phyloP scores from a whole-genome alignment of 2,888 invertebrate species.

The Caradrina kadenii region DNA sequence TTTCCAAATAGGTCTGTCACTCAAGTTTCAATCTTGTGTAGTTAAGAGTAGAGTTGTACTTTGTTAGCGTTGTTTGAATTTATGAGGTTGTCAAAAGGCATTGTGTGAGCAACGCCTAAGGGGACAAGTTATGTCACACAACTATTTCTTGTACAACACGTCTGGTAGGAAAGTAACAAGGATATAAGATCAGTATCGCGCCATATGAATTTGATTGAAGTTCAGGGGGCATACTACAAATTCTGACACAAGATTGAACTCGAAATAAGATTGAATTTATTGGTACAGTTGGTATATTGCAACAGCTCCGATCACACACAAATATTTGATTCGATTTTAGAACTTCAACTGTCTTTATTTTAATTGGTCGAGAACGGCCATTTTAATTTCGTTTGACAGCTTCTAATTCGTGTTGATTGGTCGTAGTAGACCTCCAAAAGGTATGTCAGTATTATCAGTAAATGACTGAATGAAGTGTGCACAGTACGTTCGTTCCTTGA shows the following conservation, averaged over 20 bases:
- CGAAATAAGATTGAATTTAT: constrained; percentile 53
- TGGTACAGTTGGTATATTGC: constrained; percentile 23
- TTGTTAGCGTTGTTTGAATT: constrained; percentile 46
- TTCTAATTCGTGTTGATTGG: constrained; percentile 24
- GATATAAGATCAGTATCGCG: constrained; percentile 86
- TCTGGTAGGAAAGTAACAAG: constrained; percentile 85
- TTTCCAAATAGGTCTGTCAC: constrained; percentile 41
- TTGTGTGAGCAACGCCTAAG: constrained; percentile 82
- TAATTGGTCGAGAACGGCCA: constrained; percentile 27
- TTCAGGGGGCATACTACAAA: constrained; percentile 70
- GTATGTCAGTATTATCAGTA: constrained; percentile 59
- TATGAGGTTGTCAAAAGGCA: constrained; percentile 70
- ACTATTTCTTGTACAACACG: constrained; percentile 84
- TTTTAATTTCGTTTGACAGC: constrained; percentile 36
- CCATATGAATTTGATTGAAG: constrained; percentile 79
- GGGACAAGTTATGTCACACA: constrained; percentile 86
- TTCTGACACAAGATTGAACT: constrained; percentile 57
- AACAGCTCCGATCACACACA: not conserved
- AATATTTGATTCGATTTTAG: constrained; percentile 21
- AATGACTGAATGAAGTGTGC: constrained; percentile 60
- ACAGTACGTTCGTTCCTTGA: constrained; percentile 68
- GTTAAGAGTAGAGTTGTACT: constrained; percentile 41
- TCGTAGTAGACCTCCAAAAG: constrained; percentile 42
- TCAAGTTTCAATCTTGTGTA: constrained; percentile 64
- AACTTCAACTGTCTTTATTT: constrained; percentile 34